phyloP scores from a whole-genome alignment of 2,888 invertebrate species.

The Nomada goodeniana region DNA sequence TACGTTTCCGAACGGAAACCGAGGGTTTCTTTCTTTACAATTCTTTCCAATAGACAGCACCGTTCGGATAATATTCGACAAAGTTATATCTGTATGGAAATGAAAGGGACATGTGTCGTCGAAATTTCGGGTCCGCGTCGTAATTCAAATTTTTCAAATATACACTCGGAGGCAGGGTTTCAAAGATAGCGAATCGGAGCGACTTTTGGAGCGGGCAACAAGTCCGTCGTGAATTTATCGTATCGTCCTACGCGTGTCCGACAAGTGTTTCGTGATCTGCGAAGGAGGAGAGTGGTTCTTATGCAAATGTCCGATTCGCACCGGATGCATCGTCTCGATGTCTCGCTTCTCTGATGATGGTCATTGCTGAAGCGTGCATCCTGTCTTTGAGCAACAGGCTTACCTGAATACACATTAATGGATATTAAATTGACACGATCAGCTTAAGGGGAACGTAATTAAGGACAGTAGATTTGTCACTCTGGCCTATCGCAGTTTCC shows the following conservation, averaged over 20 bases:
- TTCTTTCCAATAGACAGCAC: no score
- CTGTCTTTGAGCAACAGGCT: slow-evolving; percentile 3
- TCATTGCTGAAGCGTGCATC: slow-evolving; percentile 18
- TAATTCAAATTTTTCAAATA: no score
- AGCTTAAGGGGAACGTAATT: background rate
- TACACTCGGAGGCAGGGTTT: no score
- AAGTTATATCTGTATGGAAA: no score
- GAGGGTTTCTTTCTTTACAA: no score
- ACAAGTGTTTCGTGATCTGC: slow-evolving; percentile 29
- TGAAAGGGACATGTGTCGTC: no score
- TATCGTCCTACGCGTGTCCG: slow-evolving; percentile 30
- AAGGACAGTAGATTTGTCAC: background rate
- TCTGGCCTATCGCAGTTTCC: background rate
- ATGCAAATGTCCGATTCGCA: slow-evolving; percentile 36
- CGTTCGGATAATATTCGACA: no score
- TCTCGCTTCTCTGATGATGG: background rate
- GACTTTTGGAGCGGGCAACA: background rate
- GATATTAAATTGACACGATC: slow-evolving; percentile 8
- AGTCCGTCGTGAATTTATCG: slow-evolving; percentile 23
- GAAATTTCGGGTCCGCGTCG: no score
- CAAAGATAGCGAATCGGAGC: background rate
- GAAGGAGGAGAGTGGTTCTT: background rate
- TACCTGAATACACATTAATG: background rate
- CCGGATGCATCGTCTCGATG: slow-evolving; percentile 27
- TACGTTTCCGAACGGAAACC: background rate